Base-by-base conservation (phyloP, 2,888 invertebrate genomes). In the Chromoteleia sp. region DNA sequence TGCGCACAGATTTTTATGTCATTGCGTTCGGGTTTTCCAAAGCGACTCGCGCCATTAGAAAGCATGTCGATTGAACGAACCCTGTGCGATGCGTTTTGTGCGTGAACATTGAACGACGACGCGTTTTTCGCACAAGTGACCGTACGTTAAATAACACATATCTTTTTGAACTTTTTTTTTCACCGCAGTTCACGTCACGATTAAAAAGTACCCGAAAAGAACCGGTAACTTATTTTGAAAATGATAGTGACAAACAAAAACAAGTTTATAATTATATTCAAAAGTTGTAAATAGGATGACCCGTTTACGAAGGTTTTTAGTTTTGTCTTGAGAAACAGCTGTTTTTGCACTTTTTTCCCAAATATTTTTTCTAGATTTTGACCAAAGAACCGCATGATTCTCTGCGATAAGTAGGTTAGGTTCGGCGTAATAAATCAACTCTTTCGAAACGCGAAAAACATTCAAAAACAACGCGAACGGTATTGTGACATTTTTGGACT, bases 71-170 rank as follows among this genome's bases (percentile, higher is more conserved):
- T 15, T 12, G 17, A 8, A 4, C 14, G 21, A 12, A 3, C 17
- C 10, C 8, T 15, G 14, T n/a, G 19, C 12, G 14, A 59, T 21
- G 39, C 19, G 21, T 39, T 54, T 30, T n/a, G 19, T 33, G 33
- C 54, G 33, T 17, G 54, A 33, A 33, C 8, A 17, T n/a, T 17
- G 1, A n/a, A 54, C 54, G 12, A 17, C 41, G 21, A 41, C 45
- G 45, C 33, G 17, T n/a, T 45, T 45, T 61, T 59, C 29, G 29
- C 43, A 59, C 59, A 41, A 59, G 41, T 59, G 59, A 59, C n/a
- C 29, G 43, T 59, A 43, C 43, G 43, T 59, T 43, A 4, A 19
- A 21, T 14, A 25, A 21, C 45, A 10, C 17, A 50, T 2, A 5
- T 8, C 25, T 50, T 50, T 50, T 29, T 21, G n/a, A 21, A 19